A percentile compares a stretch with the other conserved stretches of the same genome.
Evolutionary conservation across 2,888 invertebrate species (phyloP).

Genomic region (Tineola bisselliella): DNA sequence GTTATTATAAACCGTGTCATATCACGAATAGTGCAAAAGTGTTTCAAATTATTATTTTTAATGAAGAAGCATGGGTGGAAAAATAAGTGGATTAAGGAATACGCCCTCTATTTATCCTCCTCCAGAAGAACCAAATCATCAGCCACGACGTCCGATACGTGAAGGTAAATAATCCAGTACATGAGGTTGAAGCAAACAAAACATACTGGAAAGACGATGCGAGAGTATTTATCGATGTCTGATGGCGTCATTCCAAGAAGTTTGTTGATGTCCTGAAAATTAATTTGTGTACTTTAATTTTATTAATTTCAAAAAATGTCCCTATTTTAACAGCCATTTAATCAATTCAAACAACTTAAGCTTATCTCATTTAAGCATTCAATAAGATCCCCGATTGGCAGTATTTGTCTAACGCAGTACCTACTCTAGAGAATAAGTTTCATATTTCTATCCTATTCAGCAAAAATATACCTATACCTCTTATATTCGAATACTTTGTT

Average conservation of each 20-base stretch:
- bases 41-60: conserved; percentile 51
- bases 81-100: conserved; percentile 48
- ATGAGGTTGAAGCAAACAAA: conserved; percentile 98
- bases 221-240: conserved; percentile 98
- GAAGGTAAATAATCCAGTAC: conserved; percentile 97
- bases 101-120: conserved; percentile 65
- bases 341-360: too few species aligned
- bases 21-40: conserved; percentile 12
- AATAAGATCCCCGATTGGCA: too few species aligned
- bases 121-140: conserved; percentile 90
- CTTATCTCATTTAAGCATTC: too few species aligned
- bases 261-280: conserved; percentile 83
- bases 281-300: background rate
- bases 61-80: conserved; percentile 24
- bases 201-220: conserved; percentile 97
- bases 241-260: conserved; percentile 93
- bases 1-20: background rate
- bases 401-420: too few species aligned
- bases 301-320: too few species aligned
- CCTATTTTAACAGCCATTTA: too few species aligned
- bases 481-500: background rate
- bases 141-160: conserved; percentile 95
- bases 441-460: too few species aligned
- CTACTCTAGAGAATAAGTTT: too few species aligned
- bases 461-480: too few species aligned